Conservation (phyloP, 2,888 invertebrate species). For the Drosophila helvetica region DNA sequence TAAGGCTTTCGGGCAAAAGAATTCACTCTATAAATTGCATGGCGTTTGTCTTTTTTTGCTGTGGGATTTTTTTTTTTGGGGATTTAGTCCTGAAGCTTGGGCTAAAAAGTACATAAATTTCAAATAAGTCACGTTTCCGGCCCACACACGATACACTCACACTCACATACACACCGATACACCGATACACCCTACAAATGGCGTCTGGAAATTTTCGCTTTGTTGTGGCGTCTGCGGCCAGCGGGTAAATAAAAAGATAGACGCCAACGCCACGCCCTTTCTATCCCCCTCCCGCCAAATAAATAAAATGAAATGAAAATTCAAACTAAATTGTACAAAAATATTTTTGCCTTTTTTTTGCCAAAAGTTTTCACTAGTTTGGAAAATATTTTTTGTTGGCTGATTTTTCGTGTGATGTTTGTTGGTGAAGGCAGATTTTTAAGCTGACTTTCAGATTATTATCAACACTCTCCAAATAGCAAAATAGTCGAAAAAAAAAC, state of each 20-base stretch:
- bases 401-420: conserved; percentile 4
- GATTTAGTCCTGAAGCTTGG: conserved; percentile 44
- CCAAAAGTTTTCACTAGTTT: conserved; percentile 58
- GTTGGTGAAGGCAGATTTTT: conserved; percentile 39
- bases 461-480: conserved; percentile 39
- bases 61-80: conserved; percentile 28
- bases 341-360: conserved; percentile 38
- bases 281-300: conserved; percentile 10
- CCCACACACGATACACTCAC: conserved; percentile 21
- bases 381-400: conserved; percentile 45
- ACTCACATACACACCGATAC: conserved; percentile 23
- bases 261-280: conserved; percentile 16
- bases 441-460: conserved; percentile 76
- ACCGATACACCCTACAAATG: conserved; percentile 21
- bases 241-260: conserved; percentile 4
- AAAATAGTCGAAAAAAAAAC: not conserved
- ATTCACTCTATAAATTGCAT: conserved; percentile 45
- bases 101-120: conserved; percentile 77
- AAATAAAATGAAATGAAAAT: conserved; percentile 55
- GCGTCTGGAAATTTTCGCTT: conserved; percentile 57
- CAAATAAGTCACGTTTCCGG: conserved; percentile 78
- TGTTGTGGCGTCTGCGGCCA: conserved; percentile 72
- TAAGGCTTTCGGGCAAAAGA: conserved; percentile 20
- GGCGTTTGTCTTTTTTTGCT: conserved; percentile 29
- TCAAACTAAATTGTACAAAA: conserved; percentile 56